phyloP scores from a whole-genome alignment of 2,113 vertebrate species.

The Grantiella picta region DNA sequence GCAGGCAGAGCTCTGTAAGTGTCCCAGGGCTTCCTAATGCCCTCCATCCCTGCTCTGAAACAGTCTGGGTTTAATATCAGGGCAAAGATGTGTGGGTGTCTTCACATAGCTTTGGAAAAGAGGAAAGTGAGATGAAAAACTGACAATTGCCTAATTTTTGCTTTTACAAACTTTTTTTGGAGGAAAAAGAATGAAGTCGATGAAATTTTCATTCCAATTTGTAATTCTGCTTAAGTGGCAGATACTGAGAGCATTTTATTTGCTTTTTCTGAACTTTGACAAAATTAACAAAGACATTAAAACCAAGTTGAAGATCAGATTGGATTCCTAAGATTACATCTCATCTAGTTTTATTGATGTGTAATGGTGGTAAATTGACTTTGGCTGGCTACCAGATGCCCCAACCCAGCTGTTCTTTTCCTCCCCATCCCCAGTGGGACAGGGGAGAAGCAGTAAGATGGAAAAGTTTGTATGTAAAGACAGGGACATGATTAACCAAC shows the following conservation, averaged over 20 bases:
- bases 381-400: background rate
- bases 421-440: fast-evolving
- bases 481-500: background rate
- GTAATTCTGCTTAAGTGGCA: background rate
- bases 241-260: background rate
- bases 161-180: background rate
- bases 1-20: fast-evolving
- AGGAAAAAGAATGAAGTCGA: background rate
- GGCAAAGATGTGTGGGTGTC: fast-evolving
- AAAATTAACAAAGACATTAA: background rate
- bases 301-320: background rate
- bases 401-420: fast-evolving
- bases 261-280: background rate
- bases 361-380: background rate
- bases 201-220: background rate
- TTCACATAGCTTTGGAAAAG: background rate
- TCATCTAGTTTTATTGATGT: background rate
- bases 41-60: background rate
- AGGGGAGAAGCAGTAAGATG: background rate
- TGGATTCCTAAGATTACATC: background rate
- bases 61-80: background rate
- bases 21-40: background rate
- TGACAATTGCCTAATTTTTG: background rate
- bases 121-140: background rate
- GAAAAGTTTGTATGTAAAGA: background rate